A percentile compares a stretch with the other conserved stretches of the same genome.
Conservation (phyloP, 2,113 vertebrate species). For the Jaculus jaculus region DNA sequence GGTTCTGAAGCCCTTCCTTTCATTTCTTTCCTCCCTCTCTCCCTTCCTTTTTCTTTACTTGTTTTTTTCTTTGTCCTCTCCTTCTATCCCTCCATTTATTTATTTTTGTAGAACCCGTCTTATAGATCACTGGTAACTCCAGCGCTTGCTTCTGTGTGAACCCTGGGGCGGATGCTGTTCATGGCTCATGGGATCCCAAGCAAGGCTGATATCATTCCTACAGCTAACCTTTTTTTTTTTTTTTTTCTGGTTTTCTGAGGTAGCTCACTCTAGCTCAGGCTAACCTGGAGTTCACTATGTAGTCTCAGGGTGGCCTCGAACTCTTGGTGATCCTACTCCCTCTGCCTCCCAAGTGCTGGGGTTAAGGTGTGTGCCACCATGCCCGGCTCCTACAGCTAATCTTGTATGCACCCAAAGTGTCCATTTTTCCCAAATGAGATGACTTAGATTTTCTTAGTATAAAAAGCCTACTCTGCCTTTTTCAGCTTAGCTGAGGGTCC, state of each 20-base stretch:
- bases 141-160: not conserved
- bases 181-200: not conserved
- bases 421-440: not conserved
- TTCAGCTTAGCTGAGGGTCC: not conserved
- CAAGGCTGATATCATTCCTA: not conserved
- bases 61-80: no score
- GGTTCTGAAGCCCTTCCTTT: not conserved
- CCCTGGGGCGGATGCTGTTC: fast-evolving
- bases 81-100: not conserved
- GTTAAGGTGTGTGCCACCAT: no score
- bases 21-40: no score
- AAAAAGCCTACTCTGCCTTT: not conserved
- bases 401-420: not conserved
- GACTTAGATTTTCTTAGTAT: not conserved
- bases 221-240: not conserved
- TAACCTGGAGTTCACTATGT: no score
- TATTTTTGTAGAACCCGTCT: fast-evolving
- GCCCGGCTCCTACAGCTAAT: not conserved
- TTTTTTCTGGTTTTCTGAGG: no score
- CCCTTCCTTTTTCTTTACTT: no score
- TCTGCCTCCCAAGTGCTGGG: no score
- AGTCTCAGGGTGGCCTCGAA: no score
- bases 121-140: not conserved
- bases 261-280: no score
- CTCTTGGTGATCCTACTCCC: no score